phyloP scores from a whole-genome alignment of 2,888 invertebrate species.

The Trilocha varians region DNA sequence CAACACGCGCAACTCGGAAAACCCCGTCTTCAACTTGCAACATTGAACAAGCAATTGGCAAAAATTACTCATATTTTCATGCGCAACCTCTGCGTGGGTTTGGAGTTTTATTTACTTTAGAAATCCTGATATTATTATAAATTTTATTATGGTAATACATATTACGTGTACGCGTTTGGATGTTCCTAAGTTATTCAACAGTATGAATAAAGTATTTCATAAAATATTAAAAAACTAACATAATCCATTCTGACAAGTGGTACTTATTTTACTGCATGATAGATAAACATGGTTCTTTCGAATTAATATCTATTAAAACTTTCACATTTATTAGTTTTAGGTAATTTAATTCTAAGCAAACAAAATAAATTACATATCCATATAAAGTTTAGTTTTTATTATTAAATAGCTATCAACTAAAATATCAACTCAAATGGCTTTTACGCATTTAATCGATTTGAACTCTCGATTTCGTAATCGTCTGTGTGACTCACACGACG shows the following conservation, averaged over 20 bases:
- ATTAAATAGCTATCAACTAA: background rate
- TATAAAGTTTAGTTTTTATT: no score
- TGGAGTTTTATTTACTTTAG: no score
- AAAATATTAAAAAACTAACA: background rate
- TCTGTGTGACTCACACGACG: background rate
- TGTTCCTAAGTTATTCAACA: no score
- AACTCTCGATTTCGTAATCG: background rate
- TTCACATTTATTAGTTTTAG: no score
- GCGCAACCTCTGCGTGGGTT: background rate
- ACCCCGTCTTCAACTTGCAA: constrained; percentile 47
- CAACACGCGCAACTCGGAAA: constrained; percentile 61
- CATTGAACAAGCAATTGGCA: constrained; percentile 31
- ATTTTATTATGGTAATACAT: no score
- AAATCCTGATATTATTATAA: background rate
- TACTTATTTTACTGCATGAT: no score
- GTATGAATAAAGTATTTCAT: background rate
- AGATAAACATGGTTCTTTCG: no score
- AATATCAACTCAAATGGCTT: background rate
- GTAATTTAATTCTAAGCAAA: no score
- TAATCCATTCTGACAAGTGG: background rate
- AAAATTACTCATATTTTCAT: constrained; percentile 17
- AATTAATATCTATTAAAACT: no score
- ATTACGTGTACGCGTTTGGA: background rate
- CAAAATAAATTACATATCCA: no score
- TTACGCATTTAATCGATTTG: background rate